Conservation (phyloP, 2,797 vertebrate species). For the Darevskia nairensis region DNA sequence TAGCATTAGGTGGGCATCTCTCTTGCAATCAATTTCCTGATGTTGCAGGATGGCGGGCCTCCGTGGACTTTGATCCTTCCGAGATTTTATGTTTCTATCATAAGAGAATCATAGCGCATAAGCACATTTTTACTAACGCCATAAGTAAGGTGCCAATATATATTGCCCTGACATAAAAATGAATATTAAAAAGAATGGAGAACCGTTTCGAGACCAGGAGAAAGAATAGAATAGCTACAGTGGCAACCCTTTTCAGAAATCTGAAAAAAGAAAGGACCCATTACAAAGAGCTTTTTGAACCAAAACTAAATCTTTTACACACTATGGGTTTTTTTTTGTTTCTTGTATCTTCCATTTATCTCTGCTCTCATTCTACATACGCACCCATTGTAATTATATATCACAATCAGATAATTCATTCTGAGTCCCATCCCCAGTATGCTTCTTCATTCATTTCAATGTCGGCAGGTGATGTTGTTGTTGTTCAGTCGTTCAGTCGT, state of each 20-base stretch:
- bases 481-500: too few relatives aligned
- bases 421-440: background rate
- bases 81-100: conserved; percentile 76
- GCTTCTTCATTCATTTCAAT: background rate
- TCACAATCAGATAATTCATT: background rate
- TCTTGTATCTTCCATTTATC: conserved; percentile 3
- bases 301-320: background rate
- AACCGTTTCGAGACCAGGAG: conserved; percentile 65
- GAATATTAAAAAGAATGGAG: conserved; percentile 74
- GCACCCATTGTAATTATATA: background rate
- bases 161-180: conserved; percentile 76
- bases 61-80: conserved; percentile 75
- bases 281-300: conserved; percentile 40
- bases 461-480: background rate
- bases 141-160: conserved; percentile 75
- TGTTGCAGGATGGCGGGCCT: conserved; percentile 68
- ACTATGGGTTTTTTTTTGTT: background rate
- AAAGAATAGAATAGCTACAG: conserved; percentile 47
- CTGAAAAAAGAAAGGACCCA: conserved; percentile 38
- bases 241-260: conserved; percentile 61
- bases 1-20: conserved; percentile 75
- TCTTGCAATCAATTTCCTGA: conserved; percentile 73
- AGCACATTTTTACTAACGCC: conserved; percentile 77
- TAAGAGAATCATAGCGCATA: conserved; percentile 75
- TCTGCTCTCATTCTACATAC: background rate